phyloP scores from a whole-genome alignment of 2,888 invertebrate species.

The Cryptocheilus praepositus region DNA sequence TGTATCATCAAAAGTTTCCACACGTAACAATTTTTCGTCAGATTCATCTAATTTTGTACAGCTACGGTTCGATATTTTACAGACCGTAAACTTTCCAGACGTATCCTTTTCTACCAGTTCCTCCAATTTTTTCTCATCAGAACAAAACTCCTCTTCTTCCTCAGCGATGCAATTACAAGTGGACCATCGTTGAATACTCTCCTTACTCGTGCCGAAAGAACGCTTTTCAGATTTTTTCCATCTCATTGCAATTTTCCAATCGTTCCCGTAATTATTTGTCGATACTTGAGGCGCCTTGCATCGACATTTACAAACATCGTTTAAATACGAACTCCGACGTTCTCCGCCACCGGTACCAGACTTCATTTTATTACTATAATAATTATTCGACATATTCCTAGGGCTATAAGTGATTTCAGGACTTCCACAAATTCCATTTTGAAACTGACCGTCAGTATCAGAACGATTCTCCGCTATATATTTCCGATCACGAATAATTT shows the following conservation, averaged over 20 bases:
- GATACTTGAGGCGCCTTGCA: slow-evolving; percentile 5
- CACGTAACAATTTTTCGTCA: not conserved
- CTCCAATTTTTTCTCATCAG: not conserved
- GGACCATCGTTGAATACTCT: slow-evolving; percentile 19
- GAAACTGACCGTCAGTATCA: too few species aligned
- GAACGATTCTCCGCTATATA: too few species aligned
- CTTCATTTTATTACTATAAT: too few species aligned
- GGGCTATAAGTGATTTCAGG: too few species aligned
- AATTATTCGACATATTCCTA: too few species aligned
- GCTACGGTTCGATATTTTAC: not conserved
- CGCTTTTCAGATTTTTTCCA: not conserved
- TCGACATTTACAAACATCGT: slow-evolving; percentile 17
- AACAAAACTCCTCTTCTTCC: slow-evolving; percentile 40
- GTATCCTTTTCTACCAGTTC: not conserved
- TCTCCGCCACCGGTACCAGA: too few species aligned
- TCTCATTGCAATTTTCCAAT: not conserved
- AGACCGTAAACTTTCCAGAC: too few species aligned
- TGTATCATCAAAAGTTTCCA: not conserved
- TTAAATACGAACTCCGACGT: not conserved
- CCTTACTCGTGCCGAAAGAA: not conserved
- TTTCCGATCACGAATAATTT: too few species aligned
- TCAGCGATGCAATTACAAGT: slow-evolving; percentile 45
- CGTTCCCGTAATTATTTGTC: slow-evolving; percentile 3
- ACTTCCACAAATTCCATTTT: too few species aligned
- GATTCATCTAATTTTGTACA: not conserved